Percentiles rank a stretch among this genome's conserved stretches.
phyloP scores from a whole-genome alignment of 1,140 invertebrate species.

The Penaeus chinensis region DNA sequence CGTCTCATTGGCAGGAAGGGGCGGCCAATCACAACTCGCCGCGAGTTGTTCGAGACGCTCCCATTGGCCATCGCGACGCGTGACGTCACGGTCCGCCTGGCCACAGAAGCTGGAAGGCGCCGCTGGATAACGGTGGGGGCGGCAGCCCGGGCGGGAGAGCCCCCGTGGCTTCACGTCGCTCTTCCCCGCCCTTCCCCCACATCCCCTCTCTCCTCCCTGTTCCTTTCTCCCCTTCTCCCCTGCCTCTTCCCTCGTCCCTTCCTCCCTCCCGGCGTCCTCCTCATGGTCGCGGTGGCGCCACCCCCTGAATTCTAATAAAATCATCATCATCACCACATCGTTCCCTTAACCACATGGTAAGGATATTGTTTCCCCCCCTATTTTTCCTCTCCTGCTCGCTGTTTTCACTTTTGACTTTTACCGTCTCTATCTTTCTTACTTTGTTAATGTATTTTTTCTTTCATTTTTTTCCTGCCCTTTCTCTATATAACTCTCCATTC shows the following conservation, averaged over 20 bases:
- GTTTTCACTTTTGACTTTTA: background rate
- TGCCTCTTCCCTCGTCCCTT: background rate
- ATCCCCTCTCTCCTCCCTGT: background rate
- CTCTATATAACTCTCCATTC: background rate
- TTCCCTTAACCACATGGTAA: background rate
- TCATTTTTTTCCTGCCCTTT: background rate
- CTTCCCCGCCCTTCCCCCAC: background rate
- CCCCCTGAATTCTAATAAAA: constrained; percentile 44
- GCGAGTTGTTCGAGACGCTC: background rate
- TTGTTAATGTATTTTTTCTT: background rate
- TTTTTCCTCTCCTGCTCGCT: background rate
- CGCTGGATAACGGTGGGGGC: constrained; percentile 22
- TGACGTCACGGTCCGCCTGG: constrained; percentile 35
- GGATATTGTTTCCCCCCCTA: background rate
- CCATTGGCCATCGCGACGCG: background rate
- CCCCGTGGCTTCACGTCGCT: constrained; percentile 19
- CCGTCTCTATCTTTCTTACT: background rate
- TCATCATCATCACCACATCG: constrained; percentile 34
- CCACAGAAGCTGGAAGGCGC: background rate
- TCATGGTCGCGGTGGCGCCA: too few relatives aligned
- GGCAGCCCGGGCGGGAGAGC: background rate
- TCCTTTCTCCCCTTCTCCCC: background rate
- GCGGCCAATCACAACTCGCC: constrained; percentile 14
- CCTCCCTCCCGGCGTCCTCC: constrained; percentile 3
- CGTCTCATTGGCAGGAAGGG: constrained; percentile 1